These are phyloP conservation scores for Acheta domesticus DNA, from an alignment of 2,888 invertebrate genomes.

Conservation along the genomic window DNA sequence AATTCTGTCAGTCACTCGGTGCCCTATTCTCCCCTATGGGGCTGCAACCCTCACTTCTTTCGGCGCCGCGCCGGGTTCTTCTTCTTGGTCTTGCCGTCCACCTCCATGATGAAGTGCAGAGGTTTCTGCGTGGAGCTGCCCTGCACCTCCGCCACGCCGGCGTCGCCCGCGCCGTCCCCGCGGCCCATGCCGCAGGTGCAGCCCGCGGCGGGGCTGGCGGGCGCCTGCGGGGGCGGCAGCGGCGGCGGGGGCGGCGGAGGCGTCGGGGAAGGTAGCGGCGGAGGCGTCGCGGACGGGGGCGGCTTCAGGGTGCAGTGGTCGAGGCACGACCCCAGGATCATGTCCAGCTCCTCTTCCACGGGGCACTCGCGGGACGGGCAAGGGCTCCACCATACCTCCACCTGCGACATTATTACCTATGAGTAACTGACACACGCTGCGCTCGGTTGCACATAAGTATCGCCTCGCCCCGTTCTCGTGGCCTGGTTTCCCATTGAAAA, in stretches of 20 bases:
- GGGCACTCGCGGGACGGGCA: constrained; percentile 77
- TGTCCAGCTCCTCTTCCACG: constrained; percentile 67
- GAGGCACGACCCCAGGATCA: constrained; percentile 67
- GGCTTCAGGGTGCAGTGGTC: constrained; percentile 62
- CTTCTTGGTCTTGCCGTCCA: constrained; percentile 12
- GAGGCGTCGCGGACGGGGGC: not conserved
- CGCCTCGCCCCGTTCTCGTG: not conserved
- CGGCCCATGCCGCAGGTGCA: not conserved
- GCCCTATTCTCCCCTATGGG: constrained; percentile 60
- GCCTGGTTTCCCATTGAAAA: not conserved
- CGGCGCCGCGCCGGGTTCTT: constrained; percentile 60
- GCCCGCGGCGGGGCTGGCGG: not conserved
- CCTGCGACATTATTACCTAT: not conserved
- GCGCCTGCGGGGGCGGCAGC: not conserved
- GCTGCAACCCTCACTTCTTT: constrained; percentile 67
- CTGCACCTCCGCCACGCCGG: not conserved
- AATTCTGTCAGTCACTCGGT: no score
- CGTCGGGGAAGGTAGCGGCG: not conserved
- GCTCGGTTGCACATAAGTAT: no score
- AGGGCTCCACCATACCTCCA: constrained; percentile 77
- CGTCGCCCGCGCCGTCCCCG: not conserved
- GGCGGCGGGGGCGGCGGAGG: not conserved
- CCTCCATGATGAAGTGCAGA: constrained; percentile 19
- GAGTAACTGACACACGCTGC: not conserved
- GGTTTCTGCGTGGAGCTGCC: constrained; percentile 4